Base-by-base conservation (phyloP, 2,113 vertebrate species). In the Pelecanoides urinatrix region DNA sequence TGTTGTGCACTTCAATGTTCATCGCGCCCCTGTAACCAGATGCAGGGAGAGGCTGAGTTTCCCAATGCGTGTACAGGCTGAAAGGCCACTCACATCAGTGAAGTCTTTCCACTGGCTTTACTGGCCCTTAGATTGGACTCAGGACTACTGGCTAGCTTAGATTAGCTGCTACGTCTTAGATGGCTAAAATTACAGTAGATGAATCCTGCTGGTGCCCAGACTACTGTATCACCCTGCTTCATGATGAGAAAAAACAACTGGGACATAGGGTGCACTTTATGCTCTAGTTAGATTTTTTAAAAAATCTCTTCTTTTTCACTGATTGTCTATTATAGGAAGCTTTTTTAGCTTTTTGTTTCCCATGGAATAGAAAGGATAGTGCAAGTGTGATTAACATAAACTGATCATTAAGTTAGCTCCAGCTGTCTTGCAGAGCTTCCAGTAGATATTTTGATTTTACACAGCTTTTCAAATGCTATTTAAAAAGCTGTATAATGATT, bases 1-100 rank as follows among this genome's bases (percentile, higher is more conserved):
- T 73, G 88, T 98, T 98, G 92, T 97, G 96, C 55, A 98, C 98
- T 68, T 98, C 95, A 12, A 98, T 98, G 92, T 98, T 97, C 98
- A 98, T 98, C 7, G 12, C 86, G 94, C 29, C 71, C 92, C 98
- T 98, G 92, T 73, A 98, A 98, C 5, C 87, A 96, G 71, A 97
- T 58, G 63, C 92, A 88, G 72, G 94, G 74, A 65, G 63, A 96
- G 86, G 61, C 71, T 96, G 82, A 92, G 53, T 49, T 82, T 75
- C 30, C 32, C 10, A 1, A 26, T 65, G 26, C 0, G 0, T 34
- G 58, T n/a, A 63, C 29, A 22, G 53, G 15, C 76, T 86, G 25
- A 45, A 20, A 77, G 52, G 38, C 26, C 26, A 4, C 68, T 11
- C 53, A 40, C 25, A 67, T 7, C 12, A 7, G 4, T 75, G 32